Percentiles rank a stretch among this genome's conserved stretches.
These are phyloP conservation scores for Chaetodon trifasciatus DNA, from an alignment of 2,797 vertebrate genomes.

Conservation along the genomic window DNA sequence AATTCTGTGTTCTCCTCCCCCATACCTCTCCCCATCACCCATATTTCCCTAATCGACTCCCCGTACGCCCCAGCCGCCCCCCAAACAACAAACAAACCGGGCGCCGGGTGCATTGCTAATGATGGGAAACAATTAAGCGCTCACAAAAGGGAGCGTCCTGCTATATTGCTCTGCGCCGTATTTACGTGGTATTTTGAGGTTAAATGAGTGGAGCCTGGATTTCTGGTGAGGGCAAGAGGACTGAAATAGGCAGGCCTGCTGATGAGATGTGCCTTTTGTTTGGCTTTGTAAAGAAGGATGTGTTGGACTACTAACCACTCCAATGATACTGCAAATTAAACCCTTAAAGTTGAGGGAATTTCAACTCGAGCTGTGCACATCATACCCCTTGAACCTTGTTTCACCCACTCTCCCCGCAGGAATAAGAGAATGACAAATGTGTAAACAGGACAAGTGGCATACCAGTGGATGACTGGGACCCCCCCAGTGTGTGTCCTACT, in stretches of 20 bases:
- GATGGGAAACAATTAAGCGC: slow-evolving; percentile 81
- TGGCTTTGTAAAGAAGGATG: slow-evolving; percentile 39
- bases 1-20: slow-evolving; percentile 40
- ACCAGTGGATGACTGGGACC: slow-evolving; percentile 19
- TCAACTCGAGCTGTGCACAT: slow-evolving; percentile 20
- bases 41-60: slow-evolving; percentile 49
- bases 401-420: neutral
- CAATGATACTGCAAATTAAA: slow-evolving; percentile 43
- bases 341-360: slow-evolving; percentile 45
- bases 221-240: slow-evolving; percentile 47
- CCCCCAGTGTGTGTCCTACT: slow-evolving; percentile 27
- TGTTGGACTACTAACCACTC: slow-evolving; percentile 17
- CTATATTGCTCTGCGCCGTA: slow-evolving; percentile 56
- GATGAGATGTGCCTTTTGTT: slow-evolving; percentile 61
- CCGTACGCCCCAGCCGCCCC: slow-evolving; percentile 33
- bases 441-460: slow-evolving; percentile 48
- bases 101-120: slow-evolving; percentile 73
- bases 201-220: slow-evolving; percentile 64
- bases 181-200: slow-evolving; percentile 68
- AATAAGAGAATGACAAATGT: slow-evolving; percentile 35
- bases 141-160: slow-evolving; percentile 63
- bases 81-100: slow-evolving; percentile 74
- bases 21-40: slow-evolving; percentile 47
- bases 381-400: slow-evolving; percentile 5
- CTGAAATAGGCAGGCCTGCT: slow-evolving; percentile 25